Conservation (phyloP, 1,140 invertebrate genomes). For the Brachionus asplanchnoidis region DNA sequence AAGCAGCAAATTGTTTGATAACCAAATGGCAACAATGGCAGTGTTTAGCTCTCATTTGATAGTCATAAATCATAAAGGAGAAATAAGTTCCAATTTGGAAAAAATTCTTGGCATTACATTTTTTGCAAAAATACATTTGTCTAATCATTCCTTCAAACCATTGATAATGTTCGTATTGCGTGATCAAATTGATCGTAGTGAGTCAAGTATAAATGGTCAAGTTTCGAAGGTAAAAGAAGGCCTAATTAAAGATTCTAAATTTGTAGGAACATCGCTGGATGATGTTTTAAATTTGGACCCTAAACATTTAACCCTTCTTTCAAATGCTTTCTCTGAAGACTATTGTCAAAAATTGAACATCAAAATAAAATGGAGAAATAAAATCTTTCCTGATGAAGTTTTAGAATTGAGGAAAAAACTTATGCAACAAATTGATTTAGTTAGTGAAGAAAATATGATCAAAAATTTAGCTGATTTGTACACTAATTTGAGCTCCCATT, state of each 20-base stretch:
- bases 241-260: background rate
- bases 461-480: background rate
- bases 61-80: conserved; percentile 9
- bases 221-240: background rate
- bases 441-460: background rate
- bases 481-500: background rate
- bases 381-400: background rate
- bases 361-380: background rate
- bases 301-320: background rate
- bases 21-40: conserved; percentile 16
- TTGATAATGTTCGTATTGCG: background rate
- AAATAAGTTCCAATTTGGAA: conserved; percentile 1
- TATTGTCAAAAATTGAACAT: background rate
- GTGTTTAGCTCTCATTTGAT: conserved; percentile 7
- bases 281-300: background rate
- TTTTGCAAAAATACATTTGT: background rate
- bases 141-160: background rate
- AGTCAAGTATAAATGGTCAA: background rate
- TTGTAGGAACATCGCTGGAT: background rate
- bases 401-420: background rate
- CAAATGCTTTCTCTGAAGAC: background rate
- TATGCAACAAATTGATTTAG: background rate
- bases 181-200: background rate
- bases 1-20: background rate
- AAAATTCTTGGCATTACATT: background rate